Evolutionary conservation across 1,140 invertebrate species (phyloP).

Genomic region (Brachionus rotundiformis): DNA sequence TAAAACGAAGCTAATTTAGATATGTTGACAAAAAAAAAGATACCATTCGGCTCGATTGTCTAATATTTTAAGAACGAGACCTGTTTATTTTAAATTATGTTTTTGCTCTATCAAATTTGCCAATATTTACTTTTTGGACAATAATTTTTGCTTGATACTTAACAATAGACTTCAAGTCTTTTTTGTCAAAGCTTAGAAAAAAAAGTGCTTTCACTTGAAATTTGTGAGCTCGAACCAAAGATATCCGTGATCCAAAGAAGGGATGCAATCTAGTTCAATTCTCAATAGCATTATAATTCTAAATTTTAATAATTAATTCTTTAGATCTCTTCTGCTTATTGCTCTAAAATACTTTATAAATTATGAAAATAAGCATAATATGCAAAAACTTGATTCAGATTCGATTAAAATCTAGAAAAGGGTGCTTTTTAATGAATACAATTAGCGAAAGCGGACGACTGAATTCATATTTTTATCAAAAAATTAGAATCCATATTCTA

Average conservation of each 20-base stretch:
- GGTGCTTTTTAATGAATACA: background rate
- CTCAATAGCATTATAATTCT: background rate
- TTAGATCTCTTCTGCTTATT: background rate
- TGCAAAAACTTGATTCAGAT: background rate
- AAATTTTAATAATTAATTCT: conserved; percentile 48
- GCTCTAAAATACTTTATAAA: conserved; percentile 18
- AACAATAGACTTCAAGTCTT: background rate
- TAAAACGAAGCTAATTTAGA: background rate
- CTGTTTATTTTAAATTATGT: conserved; percentile 7
- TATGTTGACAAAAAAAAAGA: background rate
- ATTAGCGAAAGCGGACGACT: background rate
- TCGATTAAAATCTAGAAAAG: background rate
- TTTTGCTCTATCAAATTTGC: conserved; percentile 7
- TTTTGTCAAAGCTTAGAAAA: background rate
- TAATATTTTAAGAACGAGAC: background rate
- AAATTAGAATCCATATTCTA: background rate
- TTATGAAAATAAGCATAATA: conserved; percentile 42
- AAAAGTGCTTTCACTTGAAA: background rate
- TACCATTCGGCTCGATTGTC: background rate
- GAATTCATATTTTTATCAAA: background rate
- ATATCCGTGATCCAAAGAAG: background rate
- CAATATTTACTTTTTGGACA: conserved; percentile 25
- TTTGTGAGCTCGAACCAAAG: background rate
- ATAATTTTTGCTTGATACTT: conserved; percentile 15
- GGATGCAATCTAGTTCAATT: conserved; percentile 10